Conservation (phyloP, 2,888 invertebrate genomes). For the Trissoscelio sp. region DNA sequence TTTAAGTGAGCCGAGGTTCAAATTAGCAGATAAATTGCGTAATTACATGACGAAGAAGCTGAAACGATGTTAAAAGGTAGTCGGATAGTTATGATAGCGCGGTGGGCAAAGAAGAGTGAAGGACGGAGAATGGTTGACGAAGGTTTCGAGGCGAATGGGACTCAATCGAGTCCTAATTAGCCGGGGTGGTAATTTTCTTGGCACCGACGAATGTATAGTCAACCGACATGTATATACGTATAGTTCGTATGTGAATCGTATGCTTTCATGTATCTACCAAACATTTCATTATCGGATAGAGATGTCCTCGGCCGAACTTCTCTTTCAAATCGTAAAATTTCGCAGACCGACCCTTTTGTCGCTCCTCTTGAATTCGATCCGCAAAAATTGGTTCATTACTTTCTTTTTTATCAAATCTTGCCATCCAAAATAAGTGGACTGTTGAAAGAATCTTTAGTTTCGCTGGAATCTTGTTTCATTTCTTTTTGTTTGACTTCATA, state of each 20-base stretch:
- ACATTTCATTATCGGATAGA: constrained; percentile 47
- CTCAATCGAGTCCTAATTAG: constrained; percentile 81
- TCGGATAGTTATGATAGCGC: constrained; percentile 51
- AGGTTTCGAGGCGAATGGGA: constrained; percentile 70
- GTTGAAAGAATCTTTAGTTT: not conserved
- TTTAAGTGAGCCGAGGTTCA: constrained; percentile 64
- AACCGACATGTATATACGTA: constrained; percentile 6
- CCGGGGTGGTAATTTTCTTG: constrained; percentile 68
- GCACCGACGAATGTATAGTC: constrained; percentile 33
- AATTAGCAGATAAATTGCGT: constrained; percentile 77
- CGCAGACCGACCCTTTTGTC: constrained; percentile 9
- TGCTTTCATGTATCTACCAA: constrained; percentile 17
- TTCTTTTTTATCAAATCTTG: constrained; percentile 18
- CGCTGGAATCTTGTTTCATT: not conserved
- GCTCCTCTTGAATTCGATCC: constrained; percentile 15
- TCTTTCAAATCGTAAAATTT: constrained; percentile 38
- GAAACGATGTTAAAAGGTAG: constrained; percentile 53
- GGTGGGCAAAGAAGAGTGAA: constrained; percentile 14
- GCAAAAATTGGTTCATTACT: constrained; percentile 22
- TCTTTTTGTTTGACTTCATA: not conserved
- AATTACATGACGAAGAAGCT: constrained; percentile 72
- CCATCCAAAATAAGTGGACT: constrained; percentile 3
- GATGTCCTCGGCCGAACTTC: constrained; percentile 25
- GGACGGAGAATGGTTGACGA: constrained; percentile 33
- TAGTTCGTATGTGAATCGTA: constrained; percentile 12